Base-by-base conservation (phyloP, 2,113 vertebrate genomes). In the Geococcyx californianus region DNA sequence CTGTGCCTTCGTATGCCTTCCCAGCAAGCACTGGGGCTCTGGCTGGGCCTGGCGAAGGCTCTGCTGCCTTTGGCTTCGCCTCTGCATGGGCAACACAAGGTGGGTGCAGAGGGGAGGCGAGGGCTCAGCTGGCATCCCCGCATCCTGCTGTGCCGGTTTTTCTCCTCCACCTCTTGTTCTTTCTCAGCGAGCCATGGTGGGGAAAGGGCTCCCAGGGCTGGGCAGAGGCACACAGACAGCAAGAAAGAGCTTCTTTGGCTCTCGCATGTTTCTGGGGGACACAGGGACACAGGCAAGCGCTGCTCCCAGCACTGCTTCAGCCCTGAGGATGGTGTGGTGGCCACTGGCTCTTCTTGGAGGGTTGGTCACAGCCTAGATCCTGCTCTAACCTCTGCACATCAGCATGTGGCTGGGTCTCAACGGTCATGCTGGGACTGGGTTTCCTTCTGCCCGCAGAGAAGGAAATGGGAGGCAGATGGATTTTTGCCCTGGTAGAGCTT, bases 111-210 rank as follows among this genome's bases (percentile, higher is more conserved):
- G 70, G 74, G 83, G 70, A 74, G 69, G 83, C 6, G 7, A 40
- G 89, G 84, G 84, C 90, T 84, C 9, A 0, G 20, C 89, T 89
- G 91, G 52, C 93, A 89, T 47, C 95, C 87, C 77, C 0, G 5
- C 77, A 95, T 77, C 88, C 84, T 69, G 80, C 89, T 8, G 3
- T 0, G 26, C 93, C 56, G 77, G 84, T 96, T 96, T 91, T 96
- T 94, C 90, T 91, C 96, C 90, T 96, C 81, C 49, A 55, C 40
- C 47, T 96, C 90, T 90, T 87, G 73, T 91, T 96, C 84, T 63
- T 26, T 70, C 42, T 69, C 84, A 62, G 73, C 1, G 16, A 52
- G 69, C 73, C 9, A 3, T 89, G 93, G 21, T 56, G 44, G 74
- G 73, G 78, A 95, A 31, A 0, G 1, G 81, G 73, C 88, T 95